phyloP scores from a whole-genome alignment of 2,797 vertebrate genomes.

The Alcedo atthis region DNA sequence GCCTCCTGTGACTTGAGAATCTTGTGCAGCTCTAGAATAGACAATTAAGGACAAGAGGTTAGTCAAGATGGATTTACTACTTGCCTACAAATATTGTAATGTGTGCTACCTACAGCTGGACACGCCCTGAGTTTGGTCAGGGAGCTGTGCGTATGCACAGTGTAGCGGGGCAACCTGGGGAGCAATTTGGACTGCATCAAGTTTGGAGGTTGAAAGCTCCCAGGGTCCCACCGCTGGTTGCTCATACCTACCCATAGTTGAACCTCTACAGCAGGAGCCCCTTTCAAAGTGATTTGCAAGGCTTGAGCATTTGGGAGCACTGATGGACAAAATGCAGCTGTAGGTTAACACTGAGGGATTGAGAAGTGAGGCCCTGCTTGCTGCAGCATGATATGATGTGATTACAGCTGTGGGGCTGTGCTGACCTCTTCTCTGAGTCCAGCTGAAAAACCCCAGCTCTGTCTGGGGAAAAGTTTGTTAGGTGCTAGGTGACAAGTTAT shows the following conservation, averaged over 20 bases:
- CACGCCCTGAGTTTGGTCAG: fast-evolving
- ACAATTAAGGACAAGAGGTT: not conserved
- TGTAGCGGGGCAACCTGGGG: no score
- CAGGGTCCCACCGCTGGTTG: not conserved
- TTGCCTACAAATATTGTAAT: not conserved
- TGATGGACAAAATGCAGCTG: not conserved
- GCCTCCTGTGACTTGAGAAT: not conserved
- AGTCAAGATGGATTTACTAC: not conserved
- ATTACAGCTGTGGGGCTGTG: not conserved
- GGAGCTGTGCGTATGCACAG: not conserved
- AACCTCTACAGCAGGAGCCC: not conserved
- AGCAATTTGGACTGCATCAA: fast-evolving
- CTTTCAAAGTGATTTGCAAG: not conserved
- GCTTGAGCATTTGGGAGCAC: not conserved
- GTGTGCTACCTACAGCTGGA: not conserved
- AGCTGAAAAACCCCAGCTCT: not conserved
- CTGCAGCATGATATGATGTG: fast-evolving
- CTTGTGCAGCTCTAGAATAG: not conserved
- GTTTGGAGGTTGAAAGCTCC: not conserved
- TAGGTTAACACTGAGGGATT: not conserved
- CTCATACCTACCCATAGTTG: not conserved
- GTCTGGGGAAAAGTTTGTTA: not conserved
- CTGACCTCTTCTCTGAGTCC: not conserved
- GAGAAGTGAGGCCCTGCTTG: not conserved
- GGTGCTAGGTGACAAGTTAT: not conserved